Evolutionary conservation across 35 echinoderm and acorn worm species (phyloP).

Genomic region (Ophiothrix spiculata): DNA sequence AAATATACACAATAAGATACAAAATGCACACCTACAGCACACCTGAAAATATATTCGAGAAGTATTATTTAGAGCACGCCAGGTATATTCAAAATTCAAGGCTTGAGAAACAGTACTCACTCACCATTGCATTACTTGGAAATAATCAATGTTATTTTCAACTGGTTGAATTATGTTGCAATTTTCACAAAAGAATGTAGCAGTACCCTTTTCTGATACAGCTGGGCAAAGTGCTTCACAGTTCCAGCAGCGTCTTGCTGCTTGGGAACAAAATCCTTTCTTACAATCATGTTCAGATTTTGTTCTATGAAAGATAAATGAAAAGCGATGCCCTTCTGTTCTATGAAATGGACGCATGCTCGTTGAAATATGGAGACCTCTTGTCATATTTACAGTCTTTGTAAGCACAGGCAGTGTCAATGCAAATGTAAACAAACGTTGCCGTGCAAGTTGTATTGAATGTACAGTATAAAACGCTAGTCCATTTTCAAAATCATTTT

Average conservation of each 20-base stretch:
- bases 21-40: background rate
- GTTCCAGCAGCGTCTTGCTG: background rate
- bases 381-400: background rate
- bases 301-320: background rate
- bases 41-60: background rate
- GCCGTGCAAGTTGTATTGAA: background rate
- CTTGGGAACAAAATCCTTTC: background rate
- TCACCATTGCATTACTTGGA: background rate
- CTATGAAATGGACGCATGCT: background rate
- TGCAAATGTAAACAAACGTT: background rate
- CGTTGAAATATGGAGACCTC: background rate
- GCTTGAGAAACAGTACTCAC: background rate
- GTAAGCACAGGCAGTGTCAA: background rate
- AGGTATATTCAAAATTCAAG: background rate
- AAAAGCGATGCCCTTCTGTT: background rate
- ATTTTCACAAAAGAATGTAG: background rate
- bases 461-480: background rate
- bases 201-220: background rate
- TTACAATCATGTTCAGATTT: background rate
- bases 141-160: background rate
- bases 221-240: background rate
- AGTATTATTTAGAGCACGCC: background rate
- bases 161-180: background rate
- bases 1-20: background rate
- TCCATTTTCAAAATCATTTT: background rate